These are phyloP conservation scores for Pleuronectes platessa DNA, from an alignment of 2,113 vertebrate species.

Conservation along the genomic window DNA sequence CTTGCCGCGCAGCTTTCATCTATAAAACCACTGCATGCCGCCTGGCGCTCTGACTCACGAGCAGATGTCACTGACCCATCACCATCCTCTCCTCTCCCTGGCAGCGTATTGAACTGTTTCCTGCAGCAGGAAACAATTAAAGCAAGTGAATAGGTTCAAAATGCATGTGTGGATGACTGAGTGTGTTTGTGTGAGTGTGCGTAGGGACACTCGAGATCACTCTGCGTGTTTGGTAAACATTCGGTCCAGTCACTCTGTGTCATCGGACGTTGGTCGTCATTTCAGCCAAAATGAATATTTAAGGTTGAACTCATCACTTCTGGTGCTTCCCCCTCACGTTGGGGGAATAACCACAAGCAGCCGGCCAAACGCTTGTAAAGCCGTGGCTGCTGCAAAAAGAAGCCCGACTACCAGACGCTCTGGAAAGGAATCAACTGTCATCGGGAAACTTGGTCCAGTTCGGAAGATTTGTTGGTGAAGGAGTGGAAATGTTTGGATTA, in stretches of 20 bases:
- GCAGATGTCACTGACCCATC: constrained; percentile 7
- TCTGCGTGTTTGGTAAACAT: constrained; percentile 48
- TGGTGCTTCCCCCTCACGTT: constrained; percentile 26
- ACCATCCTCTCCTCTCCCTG: constrained; percentile 7
- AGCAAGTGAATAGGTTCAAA: constrained; percentile 50
- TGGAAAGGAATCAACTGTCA: constrained; percentile 55
- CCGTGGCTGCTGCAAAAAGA: constrained; percentile 27
- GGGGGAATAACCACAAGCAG: constrained; percentile 26
- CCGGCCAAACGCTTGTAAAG: constrained; percentile 56
- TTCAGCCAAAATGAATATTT: constrained; percentile 59
- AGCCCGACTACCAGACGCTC: constrained; percentile 27
- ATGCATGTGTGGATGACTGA: constrained; percentile 56
- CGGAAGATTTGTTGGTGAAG: constrained; percentile 37
- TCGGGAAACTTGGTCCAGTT: constrained; percentile 3
- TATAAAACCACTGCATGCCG: background rate
- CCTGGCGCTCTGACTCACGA: background rate
- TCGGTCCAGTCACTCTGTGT: constrained; percentile 61
- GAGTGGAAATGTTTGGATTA: constrained; percentile 43
- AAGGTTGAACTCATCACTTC: constrained; percentile 45
- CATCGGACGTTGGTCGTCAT: constrained; percentile 41
- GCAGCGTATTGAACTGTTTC: constrained; percentile 7
- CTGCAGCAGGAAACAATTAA: constrained; percentile 59
- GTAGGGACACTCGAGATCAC: constrained; percentile 55
- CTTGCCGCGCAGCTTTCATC: background rate
- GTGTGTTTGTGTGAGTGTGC: constrained; percentile 40